These are phyloP conservation scores for Porites evermanni DNA, from an alignment of 92 coral and sea anemone genomes.

Conservation along the genomic window DNA sequence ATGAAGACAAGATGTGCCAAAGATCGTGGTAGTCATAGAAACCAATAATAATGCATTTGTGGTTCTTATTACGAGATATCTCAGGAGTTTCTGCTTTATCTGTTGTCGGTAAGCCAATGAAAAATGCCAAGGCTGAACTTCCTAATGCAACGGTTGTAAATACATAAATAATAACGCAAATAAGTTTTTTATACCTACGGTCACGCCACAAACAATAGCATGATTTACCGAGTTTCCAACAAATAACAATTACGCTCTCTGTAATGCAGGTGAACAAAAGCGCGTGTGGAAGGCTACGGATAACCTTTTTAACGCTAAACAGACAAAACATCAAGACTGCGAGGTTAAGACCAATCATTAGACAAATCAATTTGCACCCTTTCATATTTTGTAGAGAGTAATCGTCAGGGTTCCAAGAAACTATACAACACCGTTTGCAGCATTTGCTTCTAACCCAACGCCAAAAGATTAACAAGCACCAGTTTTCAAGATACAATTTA, in stretches of 20 bases:
- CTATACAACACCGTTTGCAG: too few species aligned
- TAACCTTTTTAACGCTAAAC: constrained; percentile 14
- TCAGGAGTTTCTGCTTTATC: constrained; percentile 69
- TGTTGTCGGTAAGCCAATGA: constrained; percentile 59
- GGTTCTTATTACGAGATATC: constrained; percentile 77
- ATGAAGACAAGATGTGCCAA: constrained; percentile 95
- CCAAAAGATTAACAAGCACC: neutral
- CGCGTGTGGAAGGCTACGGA: constrained; percentile 58
- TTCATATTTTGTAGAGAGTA: neutral
- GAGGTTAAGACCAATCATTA: constrained; percentile 9
- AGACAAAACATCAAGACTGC: constrained; percentile 33
- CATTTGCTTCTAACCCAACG: too few species aligned
- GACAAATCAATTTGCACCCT: constrained; percentile 29
- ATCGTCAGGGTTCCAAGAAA: neutral
- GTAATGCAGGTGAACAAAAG: constrained; percentile 70
- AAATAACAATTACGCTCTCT: constrained; percentile 44
- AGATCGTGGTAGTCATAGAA: constrained; percentile 87
- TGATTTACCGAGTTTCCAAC: constrained; percentile 47
- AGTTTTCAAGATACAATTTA: constrained; percentile 52
- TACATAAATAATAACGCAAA: constrained; percentile 61
- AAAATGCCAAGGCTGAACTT: constrained; percentile 60
- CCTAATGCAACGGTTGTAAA: constrained; percentile 24
- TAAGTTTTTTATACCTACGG: neutral
- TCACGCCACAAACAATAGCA: neutral
- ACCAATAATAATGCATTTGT: constrained; percentile 58